Evolutionary conservation across 1,140 invertebrate species (phyloP).

Genomic region (Bombyx mandarina): DNA sequence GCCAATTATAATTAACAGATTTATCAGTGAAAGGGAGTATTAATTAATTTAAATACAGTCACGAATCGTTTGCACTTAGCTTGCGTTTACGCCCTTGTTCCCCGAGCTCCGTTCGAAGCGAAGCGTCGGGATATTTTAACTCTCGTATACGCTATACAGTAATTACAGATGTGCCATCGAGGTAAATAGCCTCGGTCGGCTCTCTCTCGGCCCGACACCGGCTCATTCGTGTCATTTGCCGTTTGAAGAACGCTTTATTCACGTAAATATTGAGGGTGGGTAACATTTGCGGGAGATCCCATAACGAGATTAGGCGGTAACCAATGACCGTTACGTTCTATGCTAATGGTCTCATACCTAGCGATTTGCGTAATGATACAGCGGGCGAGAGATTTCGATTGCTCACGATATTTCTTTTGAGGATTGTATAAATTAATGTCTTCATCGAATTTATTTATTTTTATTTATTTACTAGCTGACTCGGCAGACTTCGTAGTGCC

Average conservation of each 20-base stretch:
- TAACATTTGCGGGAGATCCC: constrained; percentile 20
- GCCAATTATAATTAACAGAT: no score
- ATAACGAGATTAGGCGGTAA: constrained; percentile 24
- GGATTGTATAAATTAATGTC: constrained; percentile 22
- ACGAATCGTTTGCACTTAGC: constrained; percentile 21
- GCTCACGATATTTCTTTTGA: constrained; percentile 7
- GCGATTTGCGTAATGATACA: constrained; percentile 24
- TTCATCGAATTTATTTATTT: constrained; percentile 14
- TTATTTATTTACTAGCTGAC: no score
- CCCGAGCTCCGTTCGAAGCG: constrained; percentile 28
- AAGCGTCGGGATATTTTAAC: constrained; percentile 47
- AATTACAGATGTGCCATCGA: constrained; percentile 54
- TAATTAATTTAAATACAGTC: constrained; percentile 20
- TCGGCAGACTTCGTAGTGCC: no score
- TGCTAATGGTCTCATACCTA: constrained; percentile 27
- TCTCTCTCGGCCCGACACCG: constrained; percentile 26
- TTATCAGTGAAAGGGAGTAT: no score
- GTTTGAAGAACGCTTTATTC: constrained; percentile 39
- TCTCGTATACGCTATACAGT: constrained; percentile 40
- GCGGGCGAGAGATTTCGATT: constrained; percentile 11
- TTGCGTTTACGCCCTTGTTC: constrained; percentile 24
- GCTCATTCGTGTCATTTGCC: constrained; percentile 46
- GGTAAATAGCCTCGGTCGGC: constrained; percentile 45
- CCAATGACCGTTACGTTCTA: constrained; percentile 25
- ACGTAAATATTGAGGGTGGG: constrained; percentile 30